A percentile compares a stretch with the other conserved stretches of the same genome.
These are phyloP conservation scores for Hippoglossus stenolepis DNA, from an alignment of 2,113 vertebrate genomes.

Conservation along the genomic window DNA sequence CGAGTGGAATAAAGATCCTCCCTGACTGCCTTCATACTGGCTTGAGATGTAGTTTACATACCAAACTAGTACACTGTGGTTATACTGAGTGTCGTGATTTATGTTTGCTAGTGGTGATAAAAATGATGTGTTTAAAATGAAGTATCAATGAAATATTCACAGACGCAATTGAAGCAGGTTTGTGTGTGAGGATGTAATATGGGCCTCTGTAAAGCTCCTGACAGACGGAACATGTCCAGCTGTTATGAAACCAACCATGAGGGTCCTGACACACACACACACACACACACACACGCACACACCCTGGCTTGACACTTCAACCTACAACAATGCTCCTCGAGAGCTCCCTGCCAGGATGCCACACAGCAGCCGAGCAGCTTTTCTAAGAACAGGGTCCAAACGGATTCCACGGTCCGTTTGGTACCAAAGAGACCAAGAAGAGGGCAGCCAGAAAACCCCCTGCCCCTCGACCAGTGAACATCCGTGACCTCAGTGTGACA, in stretches of 20 bases:
- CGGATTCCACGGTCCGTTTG: constrained; percentile 70
- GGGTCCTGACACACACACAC: constrained; percentile 14
- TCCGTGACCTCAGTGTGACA: constrained; percentile 36
- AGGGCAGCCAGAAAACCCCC: constrained; percentile 23
- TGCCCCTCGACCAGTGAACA: constrained; percentile 33
- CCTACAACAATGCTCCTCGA: constrained; percentile 25
- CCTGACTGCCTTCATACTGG: background rate
- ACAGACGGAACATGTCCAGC: constrained; percentile 47
- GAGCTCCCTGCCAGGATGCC: constrained; percentile 25
- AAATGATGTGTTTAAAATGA: background rate
- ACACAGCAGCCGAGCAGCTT: constrained; percentile 45
- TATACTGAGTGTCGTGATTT: background rate
- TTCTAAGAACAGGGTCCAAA: constrained; percentile 61
- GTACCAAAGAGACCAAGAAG: constrained; percentile 56
- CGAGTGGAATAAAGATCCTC: background rate
- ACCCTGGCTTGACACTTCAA: constrained; percentile 10
- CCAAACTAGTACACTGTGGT: background rate
- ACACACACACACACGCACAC: constrained; percentile 24
- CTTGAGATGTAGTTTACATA: background rate
- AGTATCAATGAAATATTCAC: background rate
- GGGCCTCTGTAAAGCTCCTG: constrained; percentile 37
- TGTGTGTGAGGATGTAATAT: background rate
- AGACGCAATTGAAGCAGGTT: background rate
- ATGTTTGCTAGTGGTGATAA: background rate
- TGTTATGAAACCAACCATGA: constrained; percentile 42